A percentile compares a stretch with the other conserved stretches of the same genome.
Conservation (phyloP, 2,113 vertebrate genomes). For the Epinephelus fuscoguttatus region DNA sequence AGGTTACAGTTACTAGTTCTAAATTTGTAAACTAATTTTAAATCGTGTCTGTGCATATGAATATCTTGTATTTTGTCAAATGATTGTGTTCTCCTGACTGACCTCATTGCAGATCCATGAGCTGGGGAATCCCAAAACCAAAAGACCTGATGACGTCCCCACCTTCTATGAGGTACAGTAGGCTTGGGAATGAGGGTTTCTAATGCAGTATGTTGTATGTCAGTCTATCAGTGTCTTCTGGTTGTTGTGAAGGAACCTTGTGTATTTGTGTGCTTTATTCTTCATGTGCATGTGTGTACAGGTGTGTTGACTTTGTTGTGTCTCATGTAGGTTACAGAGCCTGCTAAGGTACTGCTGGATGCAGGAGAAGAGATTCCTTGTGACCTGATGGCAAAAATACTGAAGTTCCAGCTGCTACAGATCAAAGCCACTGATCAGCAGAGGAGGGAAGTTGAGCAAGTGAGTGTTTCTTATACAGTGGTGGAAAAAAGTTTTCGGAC, state of each 20-base stretch:
- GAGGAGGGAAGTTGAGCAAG: conserved; percentile 83
- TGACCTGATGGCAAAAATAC: conserved; percentile 89
- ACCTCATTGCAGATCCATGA: conserved; percentile 84
- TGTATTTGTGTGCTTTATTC: neutral
- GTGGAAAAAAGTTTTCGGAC: too few relatives aligned
- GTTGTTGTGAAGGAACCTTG: neutral
- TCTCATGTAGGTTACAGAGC: conserved; percentile 84
- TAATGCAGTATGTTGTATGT: neutral
- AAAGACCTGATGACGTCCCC: conserved; percentile 79
- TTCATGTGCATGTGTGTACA: neutral
- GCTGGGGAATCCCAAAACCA: conserved; percentile 83
- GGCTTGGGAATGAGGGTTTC: neutral
- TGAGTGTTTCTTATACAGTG: conserved; percentile 54
- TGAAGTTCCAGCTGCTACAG: conserved; percentile 92
- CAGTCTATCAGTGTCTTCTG: neutral
- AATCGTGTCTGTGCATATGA: neutral
- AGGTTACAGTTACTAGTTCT: too few relatives aligned
- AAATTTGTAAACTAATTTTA: neutral
- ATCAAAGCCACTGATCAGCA: conserved; percentile 87
- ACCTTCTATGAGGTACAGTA: conserved; percentile 87
- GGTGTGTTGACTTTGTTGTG: neutral
- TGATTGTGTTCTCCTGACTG: neutral
- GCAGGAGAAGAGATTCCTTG: conserved; percentile 86
- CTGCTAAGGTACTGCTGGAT: conserved; percentile 87
- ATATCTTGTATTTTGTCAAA: neutral